phyloP scores from a whole-genome alignment of 2,797 vertebrate species.

The Chiroxiphia lanceolata region DNA sequence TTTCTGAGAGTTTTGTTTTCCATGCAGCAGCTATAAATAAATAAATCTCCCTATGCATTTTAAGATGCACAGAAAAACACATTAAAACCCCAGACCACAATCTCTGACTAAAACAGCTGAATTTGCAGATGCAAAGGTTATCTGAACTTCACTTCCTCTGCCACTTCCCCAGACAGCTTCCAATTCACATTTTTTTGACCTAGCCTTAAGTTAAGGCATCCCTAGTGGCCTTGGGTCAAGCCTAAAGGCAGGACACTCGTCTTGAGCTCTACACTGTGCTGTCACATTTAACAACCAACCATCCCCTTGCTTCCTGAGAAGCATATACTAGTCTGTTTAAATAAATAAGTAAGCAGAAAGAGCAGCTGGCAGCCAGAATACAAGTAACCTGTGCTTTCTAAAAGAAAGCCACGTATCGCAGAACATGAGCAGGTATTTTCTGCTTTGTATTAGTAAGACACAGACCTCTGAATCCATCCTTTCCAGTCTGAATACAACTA shows the following conservation, averaged over 20 bases:
- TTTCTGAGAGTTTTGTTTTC: conserved; percentile 2
- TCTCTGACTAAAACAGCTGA: conserved; percentile 2
- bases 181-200: neutral
- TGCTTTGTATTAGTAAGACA: neutral
- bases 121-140: neutral
- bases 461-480: neutral
- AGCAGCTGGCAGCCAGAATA: neutral
- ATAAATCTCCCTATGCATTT: neutral
- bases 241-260: neutral
- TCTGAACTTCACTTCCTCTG: neutral
- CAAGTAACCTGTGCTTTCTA: neutral
- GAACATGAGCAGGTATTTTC: neutral
- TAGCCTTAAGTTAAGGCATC: conserved; percentile 2
- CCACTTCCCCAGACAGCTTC: neutral
- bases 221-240: neutral
- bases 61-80: neutral
- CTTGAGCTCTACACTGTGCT: neutral
- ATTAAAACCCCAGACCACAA: neutral
- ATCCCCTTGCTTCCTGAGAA: neutral
- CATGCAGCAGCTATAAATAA: neutral
- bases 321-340: neutral
- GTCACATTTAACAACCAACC: neutral
- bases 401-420: neutral
- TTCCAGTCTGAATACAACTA: neutral
- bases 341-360: neutral